A percentile compares a stretch with the other conserved stretches of the same genome.
These are phyloP conservation scores for Stegastes partitus DNA, from an alignment of 2,113 vertebrate genomes.

Conservation along the genomic window DNA sequence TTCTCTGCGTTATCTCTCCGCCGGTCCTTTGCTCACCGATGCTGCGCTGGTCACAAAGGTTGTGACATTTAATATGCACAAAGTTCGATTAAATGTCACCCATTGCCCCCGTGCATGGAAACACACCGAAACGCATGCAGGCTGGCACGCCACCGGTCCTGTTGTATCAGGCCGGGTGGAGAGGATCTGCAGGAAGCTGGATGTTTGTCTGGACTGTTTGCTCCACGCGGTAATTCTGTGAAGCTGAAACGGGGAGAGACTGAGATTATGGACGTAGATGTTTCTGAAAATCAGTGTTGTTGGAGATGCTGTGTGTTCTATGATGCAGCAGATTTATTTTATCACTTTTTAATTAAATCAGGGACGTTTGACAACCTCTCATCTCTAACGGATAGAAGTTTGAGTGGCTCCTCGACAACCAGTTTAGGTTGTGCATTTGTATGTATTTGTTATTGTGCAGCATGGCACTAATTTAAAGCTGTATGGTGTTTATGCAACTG, in stretches of 20 bases:
- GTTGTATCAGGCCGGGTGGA: slow-evolving; percentile 9
- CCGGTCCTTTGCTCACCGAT: slow-evolving; percentile 1
- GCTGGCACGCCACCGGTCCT: slow-evolving; percentile 13
- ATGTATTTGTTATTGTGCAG: background rate
- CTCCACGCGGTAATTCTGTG: slow-evolving; percentile 43
- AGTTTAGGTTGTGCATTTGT: too few relatives aligned
- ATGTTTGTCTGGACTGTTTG: slow-evolving; percentile 48
- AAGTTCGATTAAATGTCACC: slow-evolving; percentile 63
- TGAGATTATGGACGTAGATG: slow-evolving; percentile 50
- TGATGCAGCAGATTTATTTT: slow-evolving; percentile 23
- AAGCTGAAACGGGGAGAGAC: slow-evolving; percentile 54
- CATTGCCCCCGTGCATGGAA: slow-evolving; percentile 17
- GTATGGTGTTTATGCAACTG: slow-evolving; percentile 3
- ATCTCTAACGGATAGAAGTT: slow-evolving; percentile 6
- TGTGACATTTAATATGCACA: slow-evolving; percentile 60
- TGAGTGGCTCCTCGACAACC: background rate
- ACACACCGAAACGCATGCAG: slow-evolving; percentile 21
- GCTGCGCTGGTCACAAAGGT: slow-evolving; percentile 49
- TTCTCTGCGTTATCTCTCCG: background rate
- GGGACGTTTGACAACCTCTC: slow-evolving; percentile 10
- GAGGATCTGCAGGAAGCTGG: slow-evolving; percentile 31
- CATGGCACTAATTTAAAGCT: background rate
- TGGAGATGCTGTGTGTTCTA: slow-evolving; percentile 34
- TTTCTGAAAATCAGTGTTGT: slow-evolving; percentile 33
- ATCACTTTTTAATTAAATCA: slow-evolving; percentile 12